phyloP scores from a whole-genome alignment of 1,140 invertebrate genomes.

The Rhagoletis pomonella region DNA sequence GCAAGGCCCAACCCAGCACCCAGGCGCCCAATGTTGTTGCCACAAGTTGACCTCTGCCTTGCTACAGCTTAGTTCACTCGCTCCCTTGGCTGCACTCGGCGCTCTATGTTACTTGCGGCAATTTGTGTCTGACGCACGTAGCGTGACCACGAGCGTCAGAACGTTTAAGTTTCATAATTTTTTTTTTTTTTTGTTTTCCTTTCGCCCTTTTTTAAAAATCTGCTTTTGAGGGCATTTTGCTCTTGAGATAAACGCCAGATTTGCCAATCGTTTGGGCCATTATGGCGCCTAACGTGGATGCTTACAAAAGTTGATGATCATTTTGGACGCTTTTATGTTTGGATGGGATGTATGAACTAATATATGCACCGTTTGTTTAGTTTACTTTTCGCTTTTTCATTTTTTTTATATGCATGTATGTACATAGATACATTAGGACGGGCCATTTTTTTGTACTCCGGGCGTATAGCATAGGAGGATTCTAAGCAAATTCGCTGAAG shows the following conservation, averaged over 20 bases:
- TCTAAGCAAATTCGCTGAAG: too few relatives aligned
- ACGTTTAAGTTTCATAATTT: not conserved
- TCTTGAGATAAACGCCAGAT: conserved; percentile 36
- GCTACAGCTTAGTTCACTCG: conserved; percentile 13
- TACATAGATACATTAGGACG: too few relatives aligned
- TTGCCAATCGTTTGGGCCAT: conserved; percentile 43
- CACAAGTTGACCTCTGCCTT: conserved; percentile 46
- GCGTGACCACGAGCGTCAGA: not conserved
- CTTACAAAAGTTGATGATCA: conserved; percentile 21
- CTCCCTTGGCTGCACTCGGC: not conserved
- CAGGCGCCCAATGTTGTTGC: conserved; percentile 1
- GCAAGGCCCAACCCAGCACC: conserved; percentile 24
- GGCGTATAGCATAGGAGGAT: too few relatives aligned
- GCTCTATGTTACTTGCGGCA: not conserved
- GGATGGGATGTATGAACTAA: too few relatives aligned
- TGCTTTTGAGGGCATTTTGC: conserved; percentile 14
- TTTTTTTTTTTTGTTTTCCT: not conserved
- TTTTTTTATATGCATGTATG: not conserved
- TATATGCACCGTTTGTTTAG: not conserved
- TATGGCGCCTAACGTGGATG: conserved; percentile 43
- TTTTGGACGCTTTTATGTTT: not conserved
- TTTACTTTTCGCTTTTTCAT: not conserved
- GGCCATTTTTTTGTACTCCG: too few relatives aligned
- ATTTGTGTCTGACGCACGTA: conserved; percentile 48
- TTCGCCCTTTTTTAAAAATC: not conserved